These are phyloP conservation scores for Leptinotarsa rubiginosa DNA, from an alignment of 2,888 invertebrate species.

Conservation along the genomic window DNA sequence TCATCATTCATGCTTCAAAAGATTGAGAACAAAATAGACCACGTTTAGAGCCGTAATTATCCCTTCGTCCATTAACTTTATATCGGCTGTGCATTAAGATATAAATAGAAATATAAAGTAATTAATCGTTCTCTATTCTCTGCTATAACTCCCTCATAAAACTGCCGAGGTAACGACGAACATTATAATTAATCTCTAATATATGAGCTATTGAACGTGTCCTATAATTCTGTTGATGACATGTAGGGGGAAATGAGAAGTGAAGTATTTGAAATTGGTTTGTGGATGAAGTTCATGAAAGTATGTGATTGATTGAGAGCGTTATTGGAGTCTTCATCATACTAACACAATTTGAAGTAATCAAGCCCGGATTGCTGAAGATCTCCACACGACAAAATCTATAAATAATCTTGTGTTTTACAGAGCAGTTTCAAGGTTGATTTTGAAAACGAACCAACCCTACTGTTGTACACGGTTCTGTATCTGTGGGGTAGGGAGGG, in stretches of 20 bases:
- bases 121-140: conserved; percentile 1
- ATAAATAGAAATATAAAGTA: background rate
- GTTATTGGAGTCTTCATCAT: too few relatives aligned
- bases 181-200: background rate
- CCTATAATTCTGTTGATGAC: background rate
- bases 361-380: too few relatives aligned
- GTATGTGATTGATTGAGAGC: background rate
- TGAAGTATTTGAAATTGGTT: background rate
- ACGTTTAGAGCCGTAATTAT: background rate
- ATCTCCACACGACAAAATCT: too few relatives aligned
- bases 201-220: background rate
- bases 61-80: background rate
- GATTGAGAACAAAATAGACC: background rate
- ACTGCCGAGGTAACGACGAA: background rate
- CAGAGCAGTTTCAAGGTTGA: too few relatives aligned
- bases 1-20: background rate
- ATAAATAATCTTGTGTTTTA: too few relatives aligned
- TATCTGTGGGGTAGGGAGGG: too few relatives aligned
- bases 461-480: too few relatives aligned
- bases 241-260: background rate
- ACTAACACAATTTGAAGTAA: too few relatives aligned
- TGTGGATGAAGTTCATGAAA: background rate
- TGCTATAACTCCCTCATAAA: background rate
- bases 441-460: too few relatives aligned
- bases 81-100: background rate